Evolutionary conservation across 1,140 invertebrate species (phyloP).

Genomic region (Solenopsis invicta): DNA sequence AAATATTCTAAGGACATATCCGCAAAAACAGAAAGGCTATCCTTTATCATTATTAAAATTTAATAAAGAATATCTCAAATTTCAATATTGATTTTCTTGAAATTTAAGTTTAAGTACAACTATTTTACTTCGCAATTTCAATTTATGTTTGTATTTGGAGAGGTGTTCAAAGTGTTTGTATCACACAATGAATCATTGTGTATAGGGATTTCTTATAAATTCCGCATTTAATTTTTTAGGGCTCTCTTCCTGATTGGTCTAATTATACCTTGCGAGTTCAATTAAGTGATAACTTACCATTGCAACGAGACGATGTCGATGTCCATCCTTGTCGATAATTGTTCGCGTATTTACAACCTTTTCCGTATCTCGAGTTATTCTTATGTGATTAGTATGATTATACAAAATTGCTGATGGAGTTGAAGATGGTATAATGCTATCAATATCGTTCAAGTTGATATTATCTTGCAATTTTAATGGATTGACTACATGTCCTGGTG

Average conservation of each 20-base stretch:
- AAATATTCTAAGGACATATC: neutral
- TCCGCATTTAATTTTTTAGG: neutral
- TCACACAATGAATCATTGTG: neutral
- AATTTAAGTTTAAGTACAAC: neutral
- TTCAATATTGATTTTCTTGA: neutral
- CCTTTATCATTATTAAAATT: too few relatives aligned
- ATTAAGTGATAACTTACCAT: conserved; percentile 88
- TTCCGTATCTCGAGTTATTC: conserved; percentile 90
- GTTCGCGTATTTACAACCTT: conserved; percentile 91
- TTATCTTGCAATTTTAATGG: conserved; percentile 89
- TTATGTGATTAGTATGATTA: conserved; percentile 82
- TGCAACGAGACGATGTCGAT: conserved; percentile 91
- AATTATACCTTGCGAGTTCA: neutral
- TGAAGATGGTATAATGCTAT: conserved; percentile 76
- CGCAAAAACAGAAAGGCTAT: neutral
- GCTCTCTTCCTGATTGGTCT: neutral
- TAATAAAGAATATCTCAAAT: neutral
- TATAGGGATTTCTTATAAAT: neutral
- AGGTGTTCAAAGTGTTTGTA: too few relatives aligned
- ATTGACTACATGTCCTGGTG: conserved; percentile 89
- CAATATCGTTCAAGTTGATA: conserved; percentile 86
- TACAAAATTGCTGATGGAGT: conserved; percentile 65
- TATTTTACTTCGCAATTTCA: too few relatives aligned
- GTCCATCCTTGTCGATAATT: conserved; percentile 91
- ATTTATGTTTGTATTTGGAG: too few relatives aligned